Conservation (phyloP, 2,888 invertebrate genomes). For the Luperina testacea region DNA sequence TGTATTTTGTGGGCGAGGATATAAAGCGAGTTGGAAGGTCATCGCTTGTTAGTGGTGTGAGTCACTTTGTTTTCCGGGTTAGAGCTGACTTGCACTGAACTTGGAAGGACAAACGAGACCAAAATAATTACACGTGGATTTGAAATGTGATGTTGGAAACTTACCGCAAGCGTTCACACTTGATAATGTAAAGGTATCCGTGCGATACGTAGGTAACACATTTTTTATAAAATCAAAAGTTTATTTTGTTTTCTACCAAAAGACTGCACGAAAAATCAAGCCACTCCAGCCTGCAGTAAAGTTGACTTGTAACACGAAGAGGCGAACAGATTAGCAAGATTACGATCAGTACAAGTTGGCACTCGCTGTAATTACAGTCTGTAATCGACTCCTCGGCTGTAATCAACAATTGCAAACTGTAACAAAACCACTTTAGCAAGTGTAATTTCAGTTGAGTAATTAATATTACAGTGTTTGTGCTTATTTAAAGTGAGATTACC, state of each 20-base stretch:
- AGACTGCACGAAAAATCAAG: neutral
- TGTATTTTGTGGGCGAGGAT: conserved; percentile 11
- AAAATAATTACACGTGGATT: neutral
- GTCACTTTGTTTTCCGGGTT: neutral
- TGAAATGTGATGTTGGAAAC: neutral
- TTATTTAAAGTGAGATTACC: conserved; percentile 68
- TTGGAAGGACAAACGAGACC: neutral
- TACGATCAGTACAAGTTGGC: conserved; percentile 66
- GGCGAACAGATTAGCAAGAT: conserved; percentile 71
- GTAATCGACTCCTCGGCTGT: conserved; percentile 70
- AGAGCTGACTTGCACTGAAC: neutral
- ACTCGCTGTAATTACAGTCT: conserved; percentile 60
- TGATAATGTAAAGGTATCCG: neutral
- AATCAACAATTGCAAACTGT: conserved; percentile 78
- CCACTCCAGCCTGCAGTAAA: conserved; percentile 11
- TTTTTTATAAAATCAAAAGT: neutral
- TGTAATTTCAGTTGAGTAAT: conserved; percentile 76
- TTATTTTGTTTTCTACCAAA: neutral
- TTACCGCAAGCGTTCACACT: too few relatives aligned
- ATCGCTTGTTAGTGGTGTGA: conserved; percentile 3
- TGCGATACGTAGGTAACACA: neutral
- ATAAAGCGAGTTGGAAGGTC: conserved; percentile 4
- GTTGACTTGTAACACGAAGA: conserved; percentile 59
- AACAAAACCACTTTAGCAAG: conserved; percentile 74
- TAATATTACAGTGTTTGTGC: conserved; percentile 72